Evolutionary conservation across 2,888 invertebrate species (phyloP).

Genomic region (Himalopsyche japonica): DNA sequence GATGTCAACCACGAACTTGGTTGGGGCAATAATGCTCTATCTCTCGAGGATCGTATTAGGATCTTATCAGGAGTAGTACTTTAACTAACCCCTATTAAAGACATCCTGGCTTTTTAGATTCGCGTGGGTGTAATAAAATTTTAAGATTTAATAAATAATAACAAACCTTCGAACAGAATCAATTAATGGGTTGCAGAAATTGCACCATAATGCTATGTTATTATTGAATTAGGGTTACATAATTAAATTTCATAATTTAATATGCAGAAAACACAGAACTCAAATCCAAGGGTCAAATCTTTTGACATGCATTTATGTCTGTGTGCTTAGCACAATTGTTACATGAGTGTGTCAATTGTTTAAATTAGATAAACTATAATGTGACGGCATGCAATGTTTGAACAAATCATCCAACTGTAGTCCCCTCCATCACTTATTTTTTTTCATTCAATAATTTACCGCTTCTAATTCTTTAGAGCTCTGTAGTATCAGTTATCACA

Average conservation of each 20-base stretch:
- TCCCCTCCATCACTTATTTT: background rate
- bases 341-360: background rate
- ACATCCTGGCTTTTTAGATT: too few species aligned
- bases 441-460: background rate
- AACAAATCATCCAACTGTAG: slow-evolving; percentile 11
- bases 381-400: background rate
- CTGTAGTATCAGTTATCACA: background rate
- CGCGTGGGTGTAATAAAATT: too few species aligned
- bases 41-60: too few species aligned
- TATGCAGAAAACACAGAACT: background rate
- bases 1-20: too few species aligned
- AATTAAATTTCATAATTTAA: background rate
- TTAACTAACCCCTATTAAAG: too few species aligned
- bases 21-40: too few species aligned
- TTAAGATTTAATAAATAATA: too few species aligned
- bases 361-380: background rate
- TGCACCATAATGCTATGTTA: too few species aligned
- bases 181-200: too few species aligned
- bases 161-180: too few species aligned
- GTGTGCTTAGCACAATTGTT: background rate
- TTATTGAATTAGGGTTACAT: too few species aligned
- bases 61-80: too few species aligned
- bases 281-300: background rate
- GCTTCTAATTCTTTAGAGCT: background rate
- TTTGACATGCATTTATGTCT: background rate